Evolutionary conservation across 2,888 invertebrate genomes (phyloP).

Genomic region (Suillia variegata): DNA sequence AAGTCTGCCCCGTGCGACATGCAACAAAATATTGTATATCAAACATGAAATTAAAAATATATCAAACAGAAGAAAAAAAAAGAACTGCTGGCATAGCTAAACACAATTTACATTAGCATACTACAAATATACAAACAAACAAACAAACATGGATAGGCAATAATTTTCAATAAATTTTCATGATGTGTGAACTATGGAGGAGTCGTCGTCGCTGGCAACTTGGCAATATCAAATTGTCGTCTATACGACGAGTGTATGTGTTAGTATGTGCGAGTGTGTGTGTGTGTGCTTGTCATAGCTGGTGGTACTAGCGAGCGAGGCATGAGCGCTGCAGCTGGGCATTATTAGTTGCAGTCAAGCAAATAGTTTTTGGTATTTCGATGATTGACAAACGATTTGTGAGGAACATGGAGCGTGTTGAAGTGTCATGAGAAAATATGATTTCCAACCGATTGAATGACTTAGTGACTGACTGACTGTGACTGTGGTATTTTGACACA

Average conservation of each 20-base stretch:
- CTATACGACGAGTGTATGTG: neutral
- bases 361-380: too few relatives aligned
- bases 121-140: neutral
- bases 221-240: neutral
- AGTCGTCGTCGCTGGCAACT: neutral
- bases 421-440: too few relatives aligned
- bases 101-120: too few relatives aligned
- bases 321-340: too few relatives aligned
- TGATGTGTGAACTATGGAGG: constrained; percentile 13
- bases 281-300: too few relatives aligned
- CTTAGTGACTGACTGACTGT: too few relatives aligned
- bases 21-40: neutral
- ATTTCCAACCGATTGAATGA: too few relatives aligned
- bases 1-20: too few relatives aligned
- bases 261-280: too few relatives aligned
- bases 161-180: constrained; percentile 11
- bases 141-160: neutral
- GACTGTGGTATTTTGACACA: too few relatives aligned
- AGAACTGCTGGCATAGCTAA: neutral
- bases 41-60: neutral
- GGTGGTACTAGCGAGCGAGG: too few relatives aligned
- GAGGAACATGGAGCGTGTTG: neutral
- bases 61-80: neutral
- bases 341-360: too few relatives aligned
- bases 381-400: constrained; percentile 4